These are phyloP conservation scores for Conopomorpha cramerella DNA, from an alignment of 1,140 invertebrate species.

Conservation along the genomic window DNA sequence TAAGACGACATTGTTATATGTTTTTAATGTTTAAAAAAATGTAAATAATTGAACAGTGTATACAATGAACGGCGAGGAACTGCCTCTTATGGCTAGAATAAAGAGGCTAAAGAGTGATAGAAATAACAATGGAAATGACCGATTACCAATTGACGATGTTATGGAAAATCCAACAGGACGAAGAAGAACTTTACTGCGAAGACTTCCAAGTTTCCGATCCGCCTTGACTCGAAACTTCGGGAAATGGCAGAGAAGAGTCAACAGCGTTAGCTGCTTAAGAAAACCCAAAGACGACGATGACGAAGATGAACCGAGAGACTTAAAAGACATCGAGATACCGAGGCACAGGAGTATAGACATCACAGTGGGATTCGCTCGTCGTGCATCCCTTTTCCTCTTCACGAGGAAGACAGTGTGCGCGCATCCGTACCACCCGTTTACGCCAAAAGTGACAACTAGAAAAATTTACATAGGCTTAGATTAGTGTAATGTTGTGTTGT, in stretches of 20 bases:
- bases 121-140: too few relatives aligned
- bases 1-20: constrained; percentile 11
- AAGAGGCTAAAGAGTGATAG: constrained; percentile 3
- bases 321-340: constrained; percentile 15
- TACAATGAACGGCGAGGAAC: not conserved
- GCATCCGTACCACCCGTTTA: constrained; percentile 47
- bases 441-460: constrained; percentile 37
- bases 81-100: constrained; percentile 1
- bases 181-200: not conserved
- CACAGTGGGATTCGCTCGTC: constrained; percentile 31
- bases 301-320: constrained; percentile 14
- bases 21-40: constrained; percentile 23
- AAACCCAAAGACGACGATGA: constrained; percentile 18
- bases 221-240: constrained; percentile 3
- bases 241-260: constrained; percentile 6
- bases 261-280: constrained; percentile 32
- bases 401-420: constrained; percentile 33
- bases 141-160: too few relatives aligned
- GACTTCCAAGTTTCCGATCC: constrained; percentile 8
- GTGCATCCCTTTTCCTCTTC: constrained; percentile 41
- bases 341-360: constrained; percentile 45
- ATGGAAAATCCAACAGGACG: not conserved
- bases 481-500: too few relatives aligned
- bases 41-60: constrained; percentile 3
- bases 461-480: too few relatives aligned